Evolutionary conservation across 2,113 vertebrate species (phyloP).

Genomic region (Gallinago paraguaiae): DNA sequence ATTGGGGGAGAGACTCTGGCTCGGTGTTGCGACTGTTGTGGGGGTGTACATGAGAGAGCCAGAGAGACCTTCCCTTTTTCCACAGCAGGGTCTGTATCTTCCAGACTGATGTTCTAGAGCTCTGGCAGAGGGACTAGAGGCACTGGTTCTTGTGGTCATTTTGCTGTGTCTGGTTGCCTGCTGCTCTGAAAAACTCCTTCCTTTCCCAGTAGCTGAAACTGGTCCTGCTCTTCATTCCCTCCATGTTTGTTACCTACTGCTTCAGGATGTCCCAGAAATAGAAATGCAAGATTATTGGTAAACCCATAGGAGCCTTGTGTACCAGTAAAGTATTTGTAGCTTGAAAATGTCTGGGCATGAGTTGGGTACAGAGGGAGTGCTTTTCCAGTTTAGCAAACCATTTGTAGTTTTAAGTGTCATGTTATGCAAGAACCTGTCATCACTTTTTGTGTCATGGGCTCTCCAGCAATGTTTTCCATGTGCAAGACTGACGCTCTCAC

Average conservation of each 20-base stretch:
- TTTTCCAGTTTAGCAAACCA: constrained; percentile 29
- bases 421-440: constrained; percentile 61
- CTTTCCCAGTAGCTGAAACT: background rate
- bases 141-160: background rate
- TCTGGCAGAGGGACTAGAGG: background rate
- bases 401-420: constrained; percentile 28
- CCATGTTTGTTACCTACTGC: background rate
- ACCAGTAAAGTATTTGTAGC: background rate
- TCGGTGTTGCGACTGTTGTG: background rate
- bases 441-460: constrained; percentile 27
- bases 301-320: background rate
- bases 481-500: constrained; percentile 22
- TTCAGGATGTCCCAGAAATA: background rate
- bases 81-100: background rate
- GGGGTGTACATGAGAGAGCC: background rate
- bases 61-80: background rate
- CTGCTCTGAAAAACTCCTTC: background rate
- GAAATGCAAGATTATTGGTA: background rate
- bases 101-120: background rate
- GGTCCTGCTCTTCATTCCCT: background rate
- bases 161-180: background rate
- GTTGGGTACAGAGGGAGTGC: background rate
- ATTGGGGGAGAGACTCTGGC: background rate
- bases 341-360: background rate
- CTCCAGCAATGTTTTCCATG: constrained; percentile 52